phyloP scores from a whole-genome alignment of 2,113 vertebrate species.

The Prochilodus magdalenae region DNA sequence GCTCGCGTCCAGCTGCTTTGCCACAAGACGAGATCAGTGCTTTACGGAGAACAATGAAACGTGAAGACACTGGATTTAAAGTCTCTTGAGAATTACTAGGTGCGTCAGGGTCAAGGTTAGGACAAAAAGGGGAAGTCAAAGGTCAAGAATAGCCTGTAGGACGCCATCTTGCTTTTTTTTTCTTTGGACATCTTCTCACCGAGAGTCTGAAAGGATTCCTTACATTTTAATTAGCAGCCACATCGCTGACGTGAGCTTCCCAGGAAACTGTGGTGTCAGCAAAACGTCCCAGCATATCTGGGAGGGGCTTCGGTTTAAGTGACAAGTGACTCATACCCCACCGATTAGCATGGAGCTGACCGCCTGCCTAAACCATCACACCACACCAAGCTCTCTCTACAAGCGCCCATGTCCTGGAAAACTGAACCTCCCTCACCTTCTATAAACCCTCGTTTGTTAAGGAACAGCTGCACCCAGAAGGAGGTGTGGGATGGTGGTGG shows the following conservation, averaged over 20 bases:
- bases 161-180: conserved; percentile 18
- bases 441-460: too few relatives aligned
- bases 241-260: neutral
- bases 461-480: too few relatives aligned
- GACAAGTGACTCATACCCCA: too few relatives aligned
- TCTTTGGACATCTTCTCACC: neutral
- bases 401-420: too few relatives aligned
- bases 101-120: conserved; percentile 74
- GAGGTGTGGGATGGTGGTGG: too few relatives aligned
- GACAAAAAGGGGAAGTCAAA: conserved; percentile 70
- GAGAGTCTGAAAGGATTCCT: neutral
- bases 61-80: conserved; percentile 58
- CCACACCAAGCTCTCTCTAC: too few relatives aligned
- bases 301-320: neutral
- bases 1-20: conserved; percentile 73
- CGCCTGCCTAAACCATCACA: too few relatives aligned
- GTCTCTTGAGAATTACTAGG: conserved; percentile 67
- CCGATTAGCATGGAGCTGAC: too few relatives aligned
- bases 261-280: too few relatives aligned
- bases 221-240: neutral
- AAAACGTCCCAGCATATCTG: neutral
- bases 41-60: conserved; percentile 66
- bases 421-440: too few relatives aligned
- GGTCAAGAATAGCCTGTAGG: conserved; percentile 61
- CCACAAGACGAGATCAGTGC: conserved; percentile 63